Evolutionary conservation across 2,797 vertebrate genomes (phyloP), one percentile per base, ranked within the genome.

Genomic region (Paratrypauchen microcephalus): DNA sequence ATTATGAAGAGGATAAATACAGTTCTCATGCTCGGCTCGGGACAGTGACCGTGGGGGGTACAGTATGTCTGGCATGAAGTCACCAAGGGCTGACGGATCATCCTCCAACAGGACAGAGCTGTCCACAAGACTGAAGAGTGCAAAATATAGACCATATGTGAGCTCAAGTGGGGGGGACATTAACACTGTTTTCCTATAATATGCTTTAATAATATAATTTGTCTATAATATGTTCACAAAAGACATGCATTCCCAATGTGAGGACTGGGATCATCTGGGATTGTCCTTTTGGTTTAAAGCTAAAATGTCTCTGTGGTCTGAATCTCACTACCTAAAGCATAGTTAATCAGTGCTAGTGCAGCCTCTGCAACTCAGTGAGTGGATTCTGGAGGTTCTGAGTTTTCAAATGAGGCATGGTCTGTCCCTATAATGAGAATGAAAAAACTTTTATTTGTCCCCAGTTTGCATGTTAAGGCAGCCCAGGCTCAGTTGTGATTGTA

Each of bases 1-100:
- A 91, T 92, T 91, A 90, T 83, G 83, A 87, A 79, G 81, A 58
- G 79, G 88, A 86, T 85, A 87, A 86, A 91, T 82, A 81, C 87
- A 86, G 85, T 85, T 82, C 82, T 87, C 80, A 83, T 86, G 78
- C 82, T 83, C 63, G 16, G 78, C 82, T 83, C 61, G 15, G 84
- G 81, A 84, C 70, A 76, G 86, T 86, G 77, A 86, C 83, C 65
- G 71, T 61, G 82, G 76, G 71, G 69, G 82, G 78, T 85, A 77
- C 65, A 87, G 68, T 86, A 87, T 72, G 80, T 68, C 70, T 70
- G 79, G 83, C 85, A 86, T 82, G 81, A 81, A 87, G 82, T 86
- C 86, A 88, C 61, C 66, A 77, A 65, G 79, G 80, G 70, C 65
- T 79, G 79, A 75, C 1, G 63, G 75, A 84, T 86, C 76, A 85